Percentiles rank a stretch among this genome's conserved stretches.
These are phyloP conservation scores for Pangasianodon hypophthalmus DNA, from an alignment of 2,113 vertebrate species.

Conservation along the genomic window DNA sequence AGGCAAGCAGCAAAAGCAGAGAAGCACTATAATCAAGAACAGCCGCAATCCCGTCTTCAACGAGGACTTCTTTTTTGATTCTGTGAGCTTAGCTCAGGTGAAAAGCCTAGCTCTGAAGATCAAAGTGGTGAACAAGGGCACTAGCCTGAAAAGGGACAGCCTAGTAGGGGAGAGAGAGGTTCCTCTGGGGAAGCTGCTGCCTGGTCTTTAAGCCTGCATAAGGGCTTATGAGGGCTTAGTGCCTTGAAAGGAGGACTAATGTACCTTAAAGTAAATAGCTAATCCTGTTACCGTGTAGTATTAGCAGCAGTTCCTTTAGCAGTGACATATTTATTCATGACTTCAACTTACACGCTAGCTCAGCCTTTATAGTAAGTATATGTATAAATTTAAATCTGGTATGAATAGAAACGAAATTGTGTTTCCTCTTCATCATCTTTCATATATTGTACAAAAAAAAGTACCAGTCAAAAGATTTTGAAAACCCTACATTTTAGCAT, in stretches of 20 bases:
- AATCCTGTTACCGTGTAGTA: constrained; percentile 3
- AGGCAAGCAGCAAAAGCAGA: constrained; percentile 93
- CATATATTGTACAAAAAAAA: not conserved
- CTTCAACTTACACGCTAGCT: not conserved
- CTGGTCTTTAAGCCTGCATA: constrained; percentile 65
- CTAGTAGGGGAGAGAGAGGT: constrained; percentile 91
- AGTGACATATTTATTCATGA: constrained; percentile 1
- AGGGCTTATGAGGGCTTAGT: not conserved
- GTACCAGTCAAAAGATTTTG: not conserved
- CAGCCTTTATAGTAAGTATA: constrained; percentile 3
- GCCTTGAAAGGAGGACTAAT: constrained; percentile 15
- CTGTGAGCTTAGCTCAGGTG: constrained; percentile 78
- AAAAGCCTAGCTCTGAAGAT: constrained; percentile 90
- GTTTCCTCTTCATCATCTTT: not conserved
- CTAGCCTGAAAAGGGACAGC: constrained; percentile 91
- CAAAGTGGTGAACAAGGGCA: constrained; percentile 96
- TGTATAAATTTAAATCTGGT: not conserved
- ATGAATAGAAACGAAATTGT: not conserved
- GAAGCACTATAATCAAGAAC: constrained; percentile 96
- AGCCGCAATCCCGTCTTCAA: constrained; percentile 95
- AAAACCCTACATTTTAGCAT: not conserved
- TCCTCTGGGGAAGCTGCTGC: constrained; percentile 80
- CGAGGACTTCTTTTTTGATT: constrained; percentile 98
- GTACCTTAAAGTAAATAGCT: constrained; percentile 9
- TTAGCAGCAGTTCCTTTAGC: not conserved